These are phyloP conservation scores for Drosophila lowei DNA, from an alignment of 1,140 invertebrate species.

Conservation along the genomic window DNA sequence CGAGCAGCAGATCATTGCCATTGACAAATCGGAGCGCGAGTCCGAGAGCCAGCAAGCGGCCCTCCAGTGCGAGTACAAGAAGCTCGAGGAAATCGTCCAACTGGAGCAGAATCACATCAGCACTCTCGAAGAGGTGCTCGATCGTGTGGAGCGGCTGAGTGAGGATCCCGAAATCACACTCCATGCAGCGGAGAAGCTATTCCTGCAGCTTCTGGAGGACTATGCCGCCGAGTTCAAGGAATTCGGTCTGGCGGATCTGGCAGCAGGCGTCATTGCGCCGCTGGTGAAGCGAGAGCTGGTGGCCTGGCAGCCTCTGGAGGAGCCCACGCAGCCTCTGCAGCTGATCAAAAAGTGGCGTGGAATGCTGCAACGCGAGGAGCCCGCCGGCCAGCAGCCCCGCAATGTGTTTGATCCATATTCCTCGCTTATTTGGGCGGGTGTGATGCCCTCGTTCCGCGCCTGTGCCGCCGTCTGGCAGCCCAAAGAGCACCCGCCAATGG, in stretches of 20 bases:
- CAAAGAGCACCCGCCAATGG: conserved; percentile 89
- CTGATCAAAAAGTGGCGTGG: conserved; percentile 90
- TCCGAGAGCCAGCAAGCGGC: conserved; percentile 91
- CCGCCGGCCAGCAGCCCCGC: conserved; percentile 79
- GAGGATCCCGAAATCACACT: conserved; percentile 86
- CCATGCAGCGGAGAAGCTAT: conserved; percentile 89
- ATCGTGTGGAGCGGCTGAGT: conserved; percentile 88
- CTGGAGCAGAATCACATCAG: conserved; percentile 90
- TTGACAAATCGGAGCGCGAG: conserved; percentile 90
- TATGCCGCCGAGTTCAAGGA: conserved; percentile 84
- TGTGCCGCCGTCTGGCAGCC: conserved; percentile 87
- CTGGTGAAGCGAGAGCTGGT: conserved; percentile 88
- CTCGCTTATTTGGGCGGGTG: conserved; percentile 93
- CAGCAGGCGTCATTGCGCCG: conserved; percentile 86
- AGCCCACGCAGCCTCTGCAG: conserved; percentile 86
- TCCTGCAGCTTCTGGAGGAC: conserved; percentile 88
- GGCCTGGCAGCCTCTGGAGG: conserved; percentile 90
- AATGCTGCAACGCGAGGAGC: conserved; percentile 84
- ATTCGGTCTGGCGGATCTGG: conserved; percentile 87
- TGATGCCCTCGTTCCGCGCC: conserved; percentile 89
- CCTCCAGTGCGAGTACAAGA: conserved; percentile 91
- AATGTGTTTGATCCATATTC: conserved; percentile 90
- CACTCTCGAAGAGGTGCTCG: conserved; percentile 89
- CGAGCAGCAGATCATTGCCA: conserved; percentile 97
- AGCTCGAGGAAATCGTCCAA: conserved; percentile 87